A percentile compares a stretch with the other conserved stretches of the same genome.
phyloP scores from a whole-genome alignment of 2,113 vertebrate species.

The Penelope pileata region DNA sequence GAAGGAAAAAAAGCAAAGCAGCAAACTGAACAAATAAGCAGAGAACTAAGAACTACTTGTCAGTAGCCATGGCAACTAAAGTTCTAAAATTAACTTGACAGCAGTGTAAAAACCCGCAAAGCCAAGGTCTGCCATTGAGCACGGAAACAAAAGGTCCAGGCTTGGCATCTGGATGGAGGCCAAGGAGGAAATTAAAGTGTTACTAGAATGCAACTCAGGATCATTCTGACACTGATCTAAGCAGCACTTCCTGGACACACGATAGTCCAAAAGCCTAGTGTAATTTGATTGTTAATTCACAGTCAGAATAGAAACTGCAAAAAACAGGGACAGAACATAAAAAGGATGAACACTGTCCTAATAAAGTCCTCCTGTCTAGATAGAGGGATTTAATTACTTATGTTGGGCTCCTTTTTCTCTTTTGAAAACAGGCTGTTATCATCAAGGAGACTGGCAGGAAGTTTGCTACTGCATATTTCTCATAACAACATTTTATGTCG shows the following conservation, averaged over 20 bases:
- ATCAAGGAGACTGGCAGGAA: neutral
- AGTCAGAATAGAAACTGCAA: neutral
- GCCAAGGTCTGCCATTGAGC: slow-evolving; percentile 14
- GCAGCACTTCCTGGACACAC: neutral
- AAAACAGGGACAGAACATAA: neutral
- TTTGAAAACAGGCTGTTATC: neutral
- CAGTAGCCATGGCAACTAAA: slow-evolving; percentile 70
- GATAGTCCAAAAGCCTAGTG: neutral
- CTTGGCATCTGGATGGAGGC: neutral
- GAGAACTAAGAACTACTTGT: slow-evolving; percentile 62
- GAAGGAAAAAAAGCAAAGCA: neutral
- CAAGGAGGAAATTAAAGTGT: slow-evolving; percentile 36
- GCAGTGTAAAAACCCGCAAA: slow-evolving; percentile 47
- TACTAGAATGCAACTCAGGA: neutral
- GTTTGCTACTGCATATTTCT: neutral
- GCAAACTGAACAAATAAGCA: slow-evolving; percentile 71
- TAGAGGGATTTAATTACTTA: neutral
- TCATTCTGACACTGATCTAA: neutral
- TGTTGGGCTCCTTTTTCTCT: neutral
- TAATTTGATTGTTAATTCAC: neutral
- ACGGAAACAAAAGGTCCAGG: slow-evolving; percentile 6
- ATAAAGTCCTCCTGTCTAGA: neutral
- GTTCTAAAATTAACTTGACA: slow-evolving; percentile 74
- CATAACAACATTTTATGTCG: neutral
- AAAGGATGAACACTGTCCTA: neutral